These are phyloP conservation scores for Maniola hyperantus DNA, from an alignment of 2,888 invertebrate genomes.

Conservation along the genomic window DNA sequence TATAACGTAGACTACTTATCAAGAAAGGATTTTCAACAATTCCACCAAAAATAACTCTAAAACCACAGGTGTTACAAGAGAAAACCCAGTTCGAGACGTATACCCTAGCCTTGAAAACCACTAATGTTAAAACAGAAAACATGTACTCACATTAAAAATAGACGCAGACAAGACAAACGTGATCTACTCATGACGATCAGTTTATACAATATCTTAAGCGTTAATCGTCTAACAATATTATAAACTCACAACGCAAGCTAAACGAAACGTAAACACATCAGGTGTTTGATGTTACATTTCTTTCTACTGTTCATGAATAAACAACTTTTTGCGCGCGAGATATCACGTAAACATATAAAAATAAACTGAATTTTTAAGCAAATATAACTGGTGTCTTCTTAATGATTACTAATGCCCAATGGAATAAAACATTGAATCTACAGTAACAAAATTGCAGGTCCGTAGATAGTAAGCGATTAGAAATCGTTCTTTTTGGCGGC, in stretches of 20 bases:
- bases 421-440: background rate
- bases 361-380: constrained; percentile 12
- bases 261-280: constrained; percentile 24
- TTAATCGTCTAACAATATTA: constrained; percentile 36
- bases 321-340: constrained; percentile 9
- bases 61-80: background rate
- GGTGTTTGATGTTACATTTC: constrained; percentile 21
- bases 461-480: too few species aligned
- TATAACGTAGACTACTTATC: too few species aligned
- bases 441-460: too few species aligned
- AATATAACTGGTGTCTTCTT: background rate
- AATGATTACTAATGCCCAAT: background rate
- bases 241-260: constrained; percentile 30
- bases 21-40: too few species aligned
- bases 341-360: constrained; percentile 19
- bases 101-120: constrained; percentile 8
- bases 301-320: constrained; percentile 13
- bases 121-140: constrained; percentile 17
- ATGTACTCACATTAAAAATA: constrained; percentile 11
- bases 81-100: background rate
- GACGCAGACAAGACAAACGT: constrained; percentile 18
- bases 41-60: background rate
- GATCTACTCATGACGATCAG: constrained; percentile 9
- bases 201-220: constrained; percentile 25
- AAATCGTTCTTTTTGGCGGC: too few species aligned